Base-by-base conservation (phyloP, 1,140 invertebrate genomes). In the Solenopsis fugax region DNA sequence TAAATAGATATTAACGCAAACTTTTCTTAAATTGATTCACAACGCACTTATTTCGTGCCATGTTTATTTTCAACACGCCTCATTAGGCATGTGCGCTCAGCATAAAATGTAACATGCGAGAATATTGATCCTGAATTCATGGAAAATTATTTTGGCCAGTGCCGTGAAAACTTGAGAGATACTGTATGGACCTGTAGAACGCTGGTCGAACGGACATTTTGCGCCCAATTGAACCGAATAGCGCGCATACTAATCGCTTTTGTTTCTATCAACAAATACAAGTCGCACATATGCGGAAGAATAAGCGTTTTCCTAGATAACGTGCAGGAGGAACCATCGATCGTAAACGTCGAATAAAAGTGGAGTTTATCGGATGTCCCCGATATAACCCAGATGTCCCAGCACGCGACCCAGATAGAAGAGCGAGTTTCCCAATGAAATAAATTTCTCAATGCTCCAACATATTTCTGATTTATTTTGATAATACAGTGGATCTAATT, bases 261-360 rank as follows among this genome's bases (percentile, higher is more conserved):
- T 87, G 85, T 87, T 87, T 60, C 50, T 56, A 71, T 52, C 37
- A 21, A 37, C 67, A 34, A 73, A 76, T 56, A 80, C 41, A 16
- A 24, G 52, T 80, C 56, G 76, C 24, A 50, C n/a, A 64, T 78
- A 77, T 21, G 76, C 24, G 76, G 85, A 88, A 80, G 85, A 86
- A 75, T 87, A 81, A 64, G 69, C 52, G 80, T 88, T 81, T 81
- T 71, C 75, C 71, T 82, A 65, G 88, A 88, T 89, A 89, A 88
- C 76, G 75, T 13, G 45, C 62, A 76, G 58, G 52, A 72, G 69
- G 71, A 60, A 73, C 21, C 64, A 90, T 90, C 87, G 88, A 90
- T 90, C 87, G 82, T 60, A 75, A 90, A 78, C 58, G 84, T 88
- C 75, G 84, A 90, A 90, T 90, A 90, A 90, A 88, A 86, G 84